phyloP scores from a whole-genome alignment of 1,140 invertebrate species.

The Diabrotica virgifera region DNA sequence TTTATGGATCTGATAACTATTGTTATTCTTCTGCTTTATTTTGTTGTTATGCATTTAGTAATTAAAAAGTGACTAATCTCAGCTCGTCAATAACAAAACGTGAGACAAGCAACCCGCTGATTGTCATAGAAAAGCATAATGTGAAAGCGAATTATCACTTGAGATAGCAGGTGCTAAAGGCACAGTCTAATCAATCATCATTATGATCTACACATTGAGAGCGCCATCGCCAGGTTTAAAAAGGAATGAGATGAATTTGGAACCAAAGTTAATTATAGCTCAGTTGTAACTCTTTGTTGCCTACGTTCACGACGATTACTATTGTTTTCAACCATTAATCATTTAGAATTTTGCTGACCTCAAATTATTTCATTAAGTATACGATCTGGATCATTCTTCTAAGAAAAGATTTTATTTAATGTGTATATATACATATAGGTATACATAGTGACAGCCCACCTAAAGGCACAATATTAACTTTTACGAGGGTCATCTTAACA shows the following conservation, averaged over 20 bases:
- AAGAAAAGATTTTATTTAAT: slow-evolving; percentile 6
- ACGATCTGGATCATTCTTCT: slow-evolving; percentile 7
- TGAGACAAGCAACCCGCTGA: neutral
- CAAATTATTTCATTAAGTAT: slow-evolving; percentile 8
- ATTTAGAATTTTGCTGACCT: slow-evolving; percentile 12
- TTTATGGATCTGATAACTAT: no score
- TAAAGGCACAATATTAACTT: neutral
- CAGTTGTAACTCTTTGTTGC: slow-evolving; percentile 16
- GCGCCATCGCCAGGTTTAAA: neutral
- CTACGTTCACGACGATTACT: slow-evolving; percentile 11
- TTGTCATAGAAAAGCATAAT: neutral
- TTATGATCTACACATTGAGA: neutral
- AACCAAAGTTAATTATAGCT: slow-evolving; percentile 15
- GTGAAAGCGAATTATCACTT: slow-evolving; percentile 6
- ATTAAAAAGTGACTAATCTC: no score
- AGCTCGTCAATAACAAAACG: neutral
- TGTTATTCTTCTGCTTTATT: no score
- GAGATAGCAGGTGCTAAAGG: slow-evolving; percentile 11
- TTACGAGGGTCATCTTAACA: neutral
- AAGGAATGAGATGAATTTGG: slow-evolving; percentile 10
- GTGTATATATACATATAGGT: neutral
- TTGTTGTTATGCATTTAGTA: no score
- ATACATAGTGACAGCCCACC: neutral
- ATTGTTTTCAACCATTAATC: slow-evolving; percentile 15
- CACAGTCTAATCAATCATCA: slow-evolving; percentile 16